A percentile compares a stretch with the other conserved stretches of the same genome.
phyloP scores from a whole-genome alignment of 2,797 vertebrate species.

The Helarctos malayanus region DNA sequence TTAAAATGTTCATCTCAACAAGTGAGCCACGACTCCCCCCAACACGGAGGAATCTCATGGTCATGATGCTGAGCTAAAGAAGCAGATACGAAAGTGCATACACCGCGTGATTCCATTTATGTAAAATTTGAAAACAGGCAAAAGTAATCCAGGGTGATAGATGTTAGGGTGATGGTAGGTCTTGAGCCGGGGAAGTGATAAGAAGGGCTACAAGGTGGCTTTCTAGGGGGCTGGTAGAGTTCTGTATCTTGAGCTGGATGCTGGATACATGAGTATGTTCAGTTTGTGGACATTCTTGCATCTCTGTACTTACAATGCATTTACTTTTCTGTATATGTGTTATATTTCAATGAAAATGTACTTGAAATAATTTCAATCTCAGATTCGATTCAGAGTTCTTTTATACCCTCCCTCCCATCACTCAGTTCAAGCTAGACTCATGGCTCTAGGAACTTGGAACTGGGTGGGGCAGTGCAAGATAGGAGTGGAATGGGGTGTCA shows the following conservation, averaged over 20 bases:
- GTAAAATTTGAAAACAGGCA: background rate
- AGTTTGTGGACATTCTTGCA: background rate
- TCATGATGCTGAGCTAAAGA: accelerated
- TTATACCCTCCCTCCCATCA: background rate
- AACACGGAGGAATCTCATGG: accelerated
- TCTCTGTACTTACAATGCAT: background rate
- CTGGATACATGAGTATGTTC: background rate
- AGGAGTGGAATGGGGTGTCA: background rate
- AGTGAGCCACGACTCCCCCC: background rate
- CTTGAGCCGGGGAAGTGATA: background rate
- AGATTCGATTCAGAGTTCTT: background rate
- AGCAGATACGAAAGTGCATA: background rate
- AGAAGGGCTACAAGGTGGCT: too few species aligned
- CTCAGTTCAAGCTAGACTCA: background rate
- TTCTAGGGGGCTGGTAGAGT: background rate
- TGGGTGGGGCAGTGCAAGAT: background rate
- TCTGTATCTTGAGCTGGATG: background rate
- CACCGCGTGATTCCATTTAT: accelerated
- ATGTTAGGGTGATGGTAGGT: background rate
- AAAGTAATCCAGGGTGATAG: background rate
- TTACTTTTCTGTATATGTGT: background rate
- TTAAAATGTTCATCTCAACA: background rate
- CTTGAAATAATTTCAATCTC: background rate
- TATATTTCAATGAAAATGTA: background rate
- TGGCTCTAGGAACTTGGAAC: background rate